Conservation (phyloP, 1,140 invertebrate genomes). For the Gonioctena quinquepunctata region DNA sequence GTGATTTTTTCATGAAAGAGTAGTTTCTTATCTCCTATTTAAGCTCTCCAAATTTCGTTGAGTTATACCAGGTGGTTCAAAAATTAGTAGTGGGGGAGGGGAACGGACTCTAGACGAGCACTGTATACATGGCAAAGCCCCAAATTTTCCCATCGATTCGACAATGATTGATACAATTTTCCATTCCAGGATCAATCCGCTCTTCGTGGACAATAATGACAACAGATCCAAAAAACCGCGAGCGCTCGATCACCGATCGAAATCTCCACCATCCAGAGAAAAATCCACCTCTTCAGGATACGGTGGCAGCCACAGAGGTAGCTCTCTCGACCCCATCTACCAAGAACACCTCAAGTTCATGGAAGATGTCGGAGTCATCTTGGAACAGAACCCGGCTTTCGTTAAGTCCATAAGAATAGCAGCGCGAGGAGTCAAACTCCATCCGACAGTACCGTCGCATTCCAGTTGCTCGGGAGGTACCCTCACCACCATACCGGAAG, state of each 20-base stretch:
- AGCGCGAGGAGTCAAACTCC: slow-evolving; percentile 17
- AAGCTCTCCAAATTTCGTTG: no score
- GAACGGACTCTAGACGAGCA: no score
- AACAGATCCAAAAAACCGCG: not conserved
- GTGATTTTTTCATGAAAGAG: no score
- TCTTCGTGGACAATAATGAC: slow-evolving; percentile 24
- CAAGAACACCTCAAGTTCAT: slow-evolving; percentile 35
- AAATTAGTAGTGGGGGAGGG: no score
- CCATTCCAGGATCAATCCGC: slow-evolving; percentile 40
- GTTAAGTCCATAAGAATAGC: slow-evolving; percentile 47
- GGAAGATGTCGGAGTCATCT: slow-evolving; percentile 36
- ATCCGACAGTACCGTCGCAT: slow-evolving; percentile 37
- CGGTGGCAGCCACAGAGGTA: slow-evolving; percentile 43
- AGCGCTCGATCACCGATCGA: no score
- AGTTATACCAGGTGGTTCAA: no score
- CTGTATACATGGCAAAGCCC: no score
- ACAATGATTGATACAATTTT: no score
- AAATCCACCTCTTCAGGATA: slow-evolving; percentile 52
- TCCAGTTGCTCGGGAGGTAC: slow-evolving; percentile 44
- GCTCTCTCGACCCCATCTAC: slow-evolving; percentile 39
- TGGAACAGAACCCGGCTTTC: slow-evolving; percentile 50
- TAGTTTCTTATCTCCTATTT: no score
- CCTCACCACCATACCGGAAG: slow-evolving; percentile 53
- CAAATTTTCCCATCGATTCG: no score
- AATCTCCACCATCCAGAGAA: slow-evolving; percentile 19